Conservation (phyloP, 2,888 invertebrate genomes). For the Meandrusa payeni region DNA sequence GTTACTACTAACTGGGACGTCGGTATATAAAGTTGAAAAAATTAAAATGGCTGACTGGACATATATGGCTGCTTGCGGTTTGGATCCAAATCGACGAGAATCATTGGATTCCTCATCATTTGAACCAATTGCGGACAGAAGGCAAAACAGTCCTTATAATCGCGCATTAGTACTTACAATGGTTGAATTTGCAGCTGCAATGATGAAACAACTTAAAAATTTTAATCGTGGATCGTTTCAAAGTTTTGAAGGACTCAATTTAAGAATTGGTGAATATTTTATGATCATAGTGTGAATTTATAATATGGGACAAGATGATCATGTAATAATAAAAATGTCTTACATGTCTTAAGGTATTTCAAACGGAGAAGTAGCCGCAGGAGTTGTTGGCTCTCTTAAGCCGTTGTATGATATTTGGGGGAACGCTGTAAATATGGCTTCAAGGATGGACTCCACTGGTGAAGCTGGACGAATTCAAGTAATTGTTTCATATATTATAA, state of each 20-base stretch:
- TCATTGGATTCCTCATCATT: conserved; percentile 68
- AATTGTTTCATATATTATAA: no score
- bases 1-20: conserved; percentile 82
- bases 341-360: conserved; percentile 85
- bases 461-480: conserved; percentile 89
- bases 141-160: conserved; percentile 58
- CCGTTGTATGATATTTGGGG: conserved; percentile 99
- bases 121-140: conserved; percentile 41
- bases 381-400: conserved; percentile 96
- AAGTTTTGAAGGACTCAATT: conserved; percentile 82
- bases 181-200: conserved; percentile 74
- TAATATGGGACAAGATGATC: no score
- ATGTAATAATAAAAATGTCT: background rate
- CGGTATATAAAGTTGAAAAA: conserved; percentile 91
- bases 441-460: conserved; percentile 97
- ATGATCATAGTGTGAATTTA: no score
- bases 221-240: conserved; percentile 82
- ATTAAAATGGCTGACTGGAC: conserved; percentile 98
- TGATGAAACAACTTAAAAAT: conserved; percentile 74
- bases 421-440: conserved; percentile 97
- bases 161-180: conserved; percentile 67
- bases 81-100: conserved; percentile 86
- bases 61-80: conserved; percentile 97
- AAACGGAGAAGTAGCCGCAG: conserved; percentile 94
- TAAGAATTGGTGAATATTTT: conserved; percentile 84